Evolutionary conservation across 2,797 vertebrate species (phyloP), one percentile per base, ranked within the genome.

Genomic region (Esox lucius): DNA sequence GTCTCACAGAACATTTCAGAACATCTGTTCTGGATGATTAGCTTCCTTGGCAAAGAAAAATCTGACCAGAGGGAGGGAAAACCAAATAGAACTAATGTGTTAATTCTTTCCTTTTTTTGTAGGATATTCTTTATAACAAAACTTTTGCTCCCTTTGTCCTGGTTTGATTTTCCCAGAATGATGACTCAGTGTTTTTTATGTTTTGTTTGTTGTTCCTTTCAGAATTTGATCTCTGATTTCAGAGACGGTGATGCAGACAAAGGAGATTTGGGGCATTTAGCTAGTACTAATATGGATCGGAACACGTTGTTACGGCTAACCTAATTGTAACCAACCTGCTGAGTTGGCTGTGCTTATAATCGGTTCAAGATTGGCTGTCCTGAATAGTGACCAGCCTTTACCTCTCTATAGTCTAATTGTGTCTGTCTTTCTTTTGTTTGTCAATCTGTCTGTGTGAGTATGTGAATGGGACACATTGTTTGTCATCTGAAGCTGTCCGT

Each of bases 1-100:
- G 92, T 93, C 92, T 89, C 82, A 88, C 89, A 78, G 87, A 92
- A 92, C 90, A 91, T 93, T 92, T 92, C 83, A 87, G 89, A 93
- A 92, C 92, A 93, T 93, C 92, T 93, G 92, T 90, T 92, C 90
- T 92, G 90, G 89, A 91, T 92, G 92, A 93, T 92, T 93, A 93
- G 90, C 91, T 92, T 59, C 87, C 81, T 80, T 87, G 88, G 91
- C 90, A 88, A 90, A 90, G 5, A 86, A 78, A 87, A 89, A 88
- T 92, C 89, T 91, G 90, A 90, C 90, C 86, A 71, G 76, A 86
- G 90, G 91, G 89, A 91, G 80, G 12, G 80, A 78, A 85, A 46
- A 46, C 42, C 11, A 46, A 46, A 46, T 42, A 46, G 42, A 46
- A 46, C 42, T 46, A 46, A 46, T 12, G 42, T 46, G 42, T 46